Conservation (phyloP, 2,888 invertebrate species). For the Orthonychiurus folsomi region DNA sequence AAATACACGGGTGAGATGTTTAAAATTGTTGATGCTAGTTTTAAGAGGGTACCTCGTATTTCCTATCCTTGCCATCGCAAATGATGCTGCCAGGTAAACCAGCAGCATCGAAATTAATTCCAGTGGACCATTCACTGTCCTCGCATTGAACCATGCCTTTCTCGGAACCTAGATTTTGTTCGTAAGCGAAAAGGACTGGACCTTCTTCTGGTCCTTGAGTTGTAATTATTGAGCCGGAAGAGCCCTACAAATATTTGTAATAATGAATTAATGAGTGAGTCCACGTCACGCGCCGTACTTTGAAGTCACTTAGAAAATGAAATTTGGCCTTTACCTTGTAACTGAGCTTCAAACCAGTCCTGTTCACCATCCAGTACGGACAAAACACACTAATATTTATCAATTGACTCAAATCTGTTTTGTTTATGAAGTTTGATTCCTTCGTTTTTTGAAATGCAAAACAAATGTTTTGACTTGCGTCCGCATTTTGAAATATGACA, state of each 20-base stretch:
- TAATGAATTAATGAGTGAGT: too few relatives aligned
- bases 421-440: too few relatives aligned
- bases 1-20: background rate
- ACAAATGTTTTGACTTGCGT: background rate
- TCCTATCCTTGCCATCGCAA: conserved; percentile 7
- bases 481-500: background rate
- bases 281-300: too few relatives aligned
- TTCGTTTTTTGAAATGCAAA: background rate
- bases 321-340: too few relatives aligned
- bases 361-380: conserved; percentile 98
- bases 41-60: conserved; percentile 7
- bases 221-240: background rate
- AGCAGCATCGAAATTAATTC: conserved; percentile 6
- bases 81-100: background rate
- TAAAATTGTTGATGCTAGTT: background rate
- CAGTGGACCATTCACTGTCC: conserved; percentile 3
- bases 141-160: background rate
- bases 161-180: conserved; percentile 3
- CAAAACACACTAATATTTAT: conserved; percentile 52
- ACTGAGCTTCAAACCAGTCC: conserved; percentile 76
- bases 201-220: conserved; percentile 5
- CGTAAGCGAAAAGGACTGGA: conserved; percentile 10
- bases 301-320: too few relatives aligned
- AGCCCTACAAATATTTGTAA: too few relatives aligned
- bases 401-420: too few relatives aligned